phyloP scores from a whole-genome alignment of 2,113 vertebrate species.

The Collichthys lucidus region DNA sequence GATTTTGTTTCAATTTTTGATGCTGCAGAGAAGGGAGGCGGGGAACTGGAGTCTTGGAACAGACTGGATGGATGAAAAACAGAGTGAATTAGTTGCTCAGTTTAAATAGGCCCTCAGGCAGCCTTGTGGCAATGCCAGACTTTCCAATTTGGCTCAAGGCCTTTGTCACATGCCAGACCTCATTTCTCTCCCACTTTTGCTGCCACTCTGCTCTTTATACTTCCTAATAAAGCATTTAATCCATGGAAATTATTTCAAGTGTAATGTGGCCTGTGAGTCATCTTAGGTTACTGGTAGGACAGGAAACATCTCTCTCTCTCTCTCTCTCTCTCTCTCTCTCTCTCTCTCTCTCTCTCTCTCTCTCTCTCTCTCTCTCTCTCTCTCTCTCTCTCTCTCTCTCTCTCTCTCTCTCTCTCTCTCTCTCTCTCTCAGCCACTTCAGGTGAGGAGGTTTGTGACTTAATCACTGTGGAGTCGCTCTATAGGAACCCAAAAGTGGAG shows the following conservation, averaged over 20 bases:
- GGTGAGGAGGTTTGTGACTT: constrained; percentile 46
- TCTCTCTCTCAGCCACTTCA: constrained; percentile 24
- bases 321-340: not conserved
- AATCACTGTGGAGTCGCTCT: constrained; percentile 41
- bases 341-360: not conserved
- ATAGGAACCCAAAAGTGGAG: constrained; percentile 40
- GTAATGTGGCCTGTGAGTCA: not conserved
- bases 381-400: not conserved
- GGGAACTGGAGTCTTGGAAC: not conserved
- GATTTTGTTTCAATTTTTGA: not conserved
- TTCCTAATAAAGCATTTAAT: constrained; percentile 22
- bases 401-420: not conserved
- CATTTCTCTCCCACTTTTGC: constrained; percentile 13
- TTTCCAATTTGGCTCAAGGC: constrained; percentile 45
- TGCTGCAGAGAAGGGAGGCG: not conserved
- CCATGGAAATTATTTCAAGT: constrained; percentile 16
- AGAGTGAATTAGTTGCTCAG: constrained; percentile 35
- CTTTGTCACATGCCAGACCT: constrained; percentile 37
- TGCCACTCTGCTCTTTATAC: constrained; percentile 7
- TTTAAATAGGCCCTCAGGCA: constrained; percentile 47
- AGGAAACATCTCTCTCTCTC: not conserved
- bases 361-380: not conserved
- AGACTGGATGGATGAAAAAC: constrained; percentile 34
- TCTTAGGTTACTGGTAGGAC: not conserved
- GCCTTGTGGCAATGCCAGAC: constrained; percentile 22